Percentiles rank a stretch among this genome's conserved stretches.
phyloP scores from a whole-genome alignment of 2,113 vertebrate species.

The Anhinga anhinga region DNA sequence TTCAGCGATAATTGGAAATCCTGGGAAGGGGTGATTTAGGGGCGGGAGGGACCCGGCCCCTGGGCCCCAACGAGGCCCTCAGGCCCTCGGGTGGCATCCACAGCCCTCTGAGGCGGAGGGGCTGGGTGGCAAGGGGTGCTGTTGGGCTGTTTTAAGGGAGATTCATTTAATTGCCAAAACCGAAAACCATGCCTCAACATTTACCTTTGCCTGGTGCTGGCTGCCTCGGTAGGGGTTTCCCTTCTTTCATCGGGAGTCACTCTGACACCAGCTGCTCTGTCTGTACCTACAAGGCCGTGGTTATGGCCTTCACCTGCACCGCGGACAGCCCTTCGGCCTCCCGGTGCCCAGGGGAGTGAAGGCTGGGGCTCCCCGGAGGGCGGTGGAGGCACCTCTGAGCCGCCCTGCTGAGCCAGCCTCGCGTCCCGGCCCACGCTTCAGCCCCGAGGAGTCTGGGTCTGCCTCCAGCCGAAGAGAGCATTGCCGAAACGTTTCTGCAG shows the following conservation, averaged over 20 bases:
- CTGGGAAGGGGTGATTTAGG: neutral
- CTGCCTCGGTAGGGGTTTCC: neutral
- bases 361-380: neutral
- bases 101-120: neutral
- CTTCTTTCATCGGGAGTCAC: neutral
- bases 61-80: too few relatives aligned
- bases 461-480: neutral
- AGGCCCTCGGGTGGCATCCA: neutral
- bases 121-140: neutral
- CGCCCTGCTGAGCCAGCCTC: neutral
- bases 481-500: neutral
- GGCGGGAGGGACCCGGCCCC: neutral
- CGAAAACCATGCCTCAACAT: neutral
- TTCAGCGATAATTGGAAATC: neutral
- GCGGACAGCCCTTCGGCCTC: neutral
- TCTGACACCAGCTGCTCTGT: neutral
- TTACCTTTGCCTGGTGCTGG: neutral
- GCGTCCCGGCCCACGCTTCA: rapidly evolving
- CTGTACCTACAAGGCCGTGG: rapidly evolving
- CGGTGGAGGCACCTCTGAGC: neutral
- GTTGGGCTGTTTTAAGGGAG: neutral
- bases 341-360: neutral
- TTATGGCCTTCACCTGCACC: neutral
- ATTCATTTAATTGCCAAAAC: neutral
- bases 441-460: neutral